A percentile compares a stretch with the other conserved stretches of the same genome.
phyloP scores from a whole-genome alignment of 2,797 vertebrate genomes.

The Borostomias antarcticus region DNA sequence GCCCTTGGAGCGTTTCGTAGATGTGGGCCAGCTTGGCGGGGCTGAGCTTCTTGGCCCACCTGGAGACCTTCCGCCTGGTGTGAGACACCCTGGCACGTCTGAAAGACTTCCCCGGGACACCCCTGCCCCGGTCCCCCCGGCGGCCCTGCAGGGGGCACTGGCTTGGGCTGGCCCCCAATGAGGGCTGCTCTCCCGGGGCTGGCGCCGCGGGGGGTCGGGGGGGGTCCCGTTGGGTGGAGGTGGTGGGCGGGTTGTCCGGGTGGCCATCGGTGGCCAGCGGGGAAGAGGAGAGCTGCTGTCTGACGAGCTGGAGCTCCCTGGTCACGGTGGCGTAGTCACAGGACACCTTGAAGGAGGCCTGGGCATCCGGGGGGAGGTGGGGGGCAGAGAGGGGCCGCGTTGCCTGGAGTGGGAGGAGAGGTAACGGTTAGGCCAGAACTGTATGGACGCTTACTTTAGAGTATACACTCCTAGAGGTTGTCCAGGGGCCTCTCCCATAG shows the following conservation, averaged over 20 bases:
- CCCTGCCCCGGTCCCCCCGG: background rate
- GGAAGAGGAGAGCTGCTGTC: constrained; percentile 27
- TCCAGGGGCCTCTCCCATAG: too few relatives aligned
- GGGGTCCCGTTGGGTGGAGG: background rate
- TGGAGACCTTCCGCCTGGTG: constrained; percentile 12
- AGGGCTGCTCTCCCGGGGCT: background rate
- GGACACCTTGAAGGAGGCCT: constrained; percentile 35
- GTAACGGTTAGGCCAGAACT: constrained; percentile 3
- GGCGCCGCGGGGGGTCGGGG: background rate
- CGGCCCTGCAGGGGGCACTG: background rate
- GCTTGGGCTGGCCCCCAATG: background rate
- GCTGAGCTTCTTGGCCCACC: constrained; percentile 37
- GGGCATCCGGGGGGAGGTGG: constrained; percentile 41
- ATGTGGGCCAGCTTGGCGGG: constrained; percentile 42
- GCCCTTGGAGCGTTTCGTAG: constrained; percentile 53
- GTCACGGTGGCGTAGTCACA: constrained; percentile 61
- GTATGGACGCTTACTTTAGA: too few relatives aligned
- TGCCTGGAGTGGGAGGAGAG: constrained; percentile 17
- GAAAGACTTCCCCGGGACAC: background rate
- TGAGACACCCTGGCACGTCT: background rate
- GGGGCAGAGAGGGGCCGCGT: constrained; percentile 61
- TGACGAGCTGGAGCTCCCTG: constrained; percentile 60
- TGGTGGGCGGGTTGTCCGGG: background rate
- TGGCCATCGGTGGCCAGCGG: background rate
- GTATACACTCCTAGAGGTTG: too few relatives aligned